Conservation (phyloP, 37 sponge, comb jelly and placozoan species). For the Cladorhizidae sp. region DNA sequence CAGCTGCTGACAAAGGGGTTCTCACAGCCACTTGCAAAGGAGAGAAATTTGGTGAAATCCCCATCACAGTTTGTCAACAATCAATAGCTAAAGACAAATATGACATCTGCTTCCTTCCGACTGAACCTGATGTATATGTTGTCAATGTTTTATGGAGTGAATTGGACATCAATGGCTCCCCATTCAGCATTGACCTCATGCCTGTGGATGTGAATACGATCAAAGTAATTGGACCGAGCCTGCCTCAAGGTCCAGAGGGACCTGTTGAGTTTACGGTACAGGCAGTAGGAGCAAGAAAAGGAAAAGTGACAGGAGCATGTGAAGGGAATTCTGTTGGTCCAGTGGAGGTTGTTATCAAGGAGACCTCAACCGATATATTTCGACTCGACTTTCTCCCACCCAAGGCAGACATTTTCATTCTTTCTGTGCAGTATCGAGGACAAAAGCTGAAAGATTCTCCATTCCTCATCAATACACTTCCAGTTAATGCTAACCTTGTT, state of each 20-base stretch:
- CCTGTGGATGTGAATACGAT: slow-evolving; percentile 61
- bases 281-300: slow-evolving; percentile 54
- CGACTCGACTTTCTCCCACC: slow-evolving; percentile 44
- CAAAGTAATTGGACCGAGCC: slow-evolving; percentile 51
- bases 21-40: slow-evolving; percentile 61
- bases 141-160: slow-evolving; percentile 64
- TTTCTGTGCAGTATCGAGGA: slow-evolving; percentile 63
- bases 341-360: slow-evolving; percentile 65
- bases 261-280: slow-evolving; percentile 62
- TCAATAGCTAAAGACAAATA: slow-evolving; percentile 22
- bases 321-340: slow-evolving; percentile 48
- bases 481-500: slow-evolving; percentile 50
- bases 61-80: slow-evolving; percentile 34
- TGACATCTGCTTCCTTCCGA: slow-evolving; percentile 55
- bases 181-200: slow-evolving; percentile 70
- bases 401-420: slow-evolving; percentile 49
- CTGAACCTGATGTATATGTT: slow-evolving; percentile 54
- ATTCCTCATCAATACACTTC: slow-evolving; percentile 62
- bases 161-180: slow-evolving; percentile 66
- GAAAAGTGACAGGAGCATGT: slow-evolving; percentile 60
- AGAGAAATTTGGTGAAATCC: slow-evolving; percentile 46
- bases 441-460: slow-evolving; percentile 71
- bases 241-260: slow-evolving; percentile 28
- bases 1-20: slow-evolving; percentile 38
- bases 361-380: slow-evolving; percentile 41